Evolutionary conservation across 1,140 invertebrate species (phyloP).

Genomic region (Macrosteles quadrilineatus): DNA sequence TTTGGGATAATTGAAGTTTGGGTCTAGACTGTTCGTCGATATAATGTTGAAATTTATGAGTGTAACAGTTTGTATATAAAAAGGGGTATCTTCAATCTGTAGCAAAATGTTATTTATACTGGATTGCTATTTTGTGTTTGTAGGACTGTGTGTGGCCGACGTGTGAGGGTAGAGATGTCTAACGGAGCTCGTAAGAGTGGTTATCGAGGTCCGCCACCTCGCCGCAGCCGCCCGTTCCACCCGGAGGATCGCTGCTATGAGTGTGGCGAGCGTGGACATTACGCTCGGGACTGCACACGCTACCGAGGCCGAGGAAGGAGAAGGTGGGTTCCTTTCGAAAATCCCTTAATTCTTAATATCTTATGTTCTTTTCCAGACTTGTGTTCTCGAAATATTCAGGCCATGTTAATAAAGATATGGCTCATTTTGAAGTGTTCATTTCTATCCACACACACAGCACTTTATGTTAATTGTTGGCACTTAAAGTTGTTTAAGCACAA

Average conservation of each 20-base stretch:
- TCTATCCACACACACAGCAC: not conserved
- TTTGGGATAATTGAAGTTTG: too few species aligned
- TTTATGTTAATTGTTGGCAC: conserved; percentile 25
- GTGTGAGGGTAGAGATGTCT: conserved; percentile 90
- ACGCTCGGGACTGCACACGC: conserved; percentile 82
- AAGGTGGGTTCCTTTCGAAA: conserved; percentile 54
- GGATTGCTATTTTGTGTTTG: too few species aligned
- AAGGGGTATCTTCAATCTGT: too few species aligned
- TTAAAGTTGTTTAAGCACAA: too few species aligned
- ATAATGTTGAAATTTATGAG: too few species aligned
- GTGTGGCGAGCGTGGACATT: conserved; percentile 88
- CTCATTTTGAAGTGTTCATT: conserved; percentile 34
- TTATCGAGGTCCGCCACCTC: conserved; percentile 54
- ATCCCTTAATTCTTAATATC: conserved; percentile 37
- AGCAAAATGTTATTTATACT: too few species aligned
- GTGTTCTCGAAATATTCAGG: not conserved
- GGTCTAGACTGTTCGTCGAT: too few species aligned
- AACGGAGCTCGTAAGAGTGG: conserved; percentile 74
- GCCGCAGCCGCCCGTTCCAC: conserved; percentile 66
- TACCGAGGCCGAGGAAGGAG: conserved; percentile 56
- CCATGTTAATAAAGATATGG: conserved; percentile 21
- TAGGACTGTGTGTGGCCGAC: conserved; percentile 81
- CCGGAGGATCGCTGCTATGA: conserved; percentile 90
- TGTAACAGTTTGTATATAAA: too few species aligned
- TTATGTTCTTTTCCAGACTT: conserved; percentile 1